phyloP scores from a whole-genome alignment of 1,140 invertebrate genomes.

The Drosophila melanogaster region Release_6_plus_ISO1_MT NT_037436.4:1102501-1103000 shows the following conservation, averaged over 20 bases:
- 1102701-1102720: constrained; percentile 11
- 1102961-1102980: constrained; percentile 65
- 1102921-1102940: constrained; percentile 74
- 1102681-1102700: constrained; percentile 59
- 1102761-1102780: constrained; percentile 67
- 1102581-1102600: constrained; percentile 60
- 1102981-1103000: constrained; percentile 43
- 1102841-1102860: constrained; percentile 24
- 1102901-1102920: constrained; percentile 80
- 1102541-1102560: constrained; percentile 65
- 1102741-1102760: constrained; percentile 52
- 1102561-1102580: constrained; percentile 66
- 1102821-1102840: constrained; percentile 18
- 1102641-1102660: not conserved
- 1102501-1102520: constrained; percentile 23
- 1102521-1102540: constrained; percentile 14
- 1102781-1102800: constrained; percentile 60
- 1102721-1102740: constrained; percentile 7
- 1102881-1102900: not conserved
- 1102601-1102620: constrained; percentile 16
- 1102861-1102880: constrained; percentile 40
- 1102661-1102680: constrained; percentile 50
- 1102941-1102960: constrained; percentile 66
- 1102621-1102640: not conserved
- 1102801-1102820: constrained; percentile 63